A percentile compares a stretch with the other conserved stretches of the same genome.
These are phyloP conservation scores for Macrostomum lignano DNA, from an alignment of 1,140 invertebrate genomes.

Conservation along the genomic window DNA sequence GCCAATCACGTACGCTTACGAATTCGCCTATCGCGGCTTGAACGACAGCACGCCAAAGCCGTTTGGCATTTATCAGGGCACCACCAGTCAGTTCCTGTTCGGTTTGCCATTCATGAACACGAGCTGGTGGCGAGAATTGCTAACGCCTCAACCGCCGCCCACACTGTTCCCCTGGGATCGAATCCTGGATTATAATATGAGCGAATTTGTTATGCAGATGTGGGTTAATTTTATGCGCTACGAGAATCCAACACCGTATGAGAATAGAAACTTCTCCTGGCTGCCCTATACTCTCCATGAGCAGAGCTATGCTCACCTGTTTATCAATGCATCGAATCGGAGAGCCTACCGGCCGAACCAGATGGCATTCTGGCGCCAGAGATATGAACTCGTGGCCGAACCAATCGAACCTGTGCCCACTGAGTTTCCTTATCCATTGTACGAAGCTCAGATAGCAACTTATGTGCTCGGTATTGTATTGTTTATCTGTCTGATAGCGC, in stretches of 20 bases:
- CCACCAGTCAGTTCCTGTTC: neutral
- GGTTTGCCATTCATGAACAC: conserved; percentile 2
- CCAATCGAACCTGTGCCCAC: neutral
- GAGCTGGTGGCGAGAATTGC: neutral
- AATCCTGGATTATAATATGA: conserved; percentile 4
- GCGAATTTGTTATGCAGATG: conserved; percentile 1
- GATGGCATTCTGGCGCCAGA: conserved; percentile 1
- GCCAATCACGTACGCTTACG: neutral
- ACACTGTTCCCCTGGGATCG: no score
- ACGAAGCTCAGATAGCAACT: no score
- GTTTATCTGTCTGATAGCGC: no score
- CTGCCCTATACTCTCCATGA: neutral
- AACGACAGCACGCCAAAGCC: conserved; percentile 1
- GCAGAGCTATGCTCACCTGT: conserved; percentile 2
- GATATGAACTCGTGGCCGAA: conserved; percentile 3
- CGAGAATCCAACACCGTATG: conserved; percentile 3
- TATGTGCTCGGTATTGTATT: no score
- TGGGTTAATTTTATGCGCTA: conserved; percentile 3
- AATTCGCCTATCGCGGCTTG: conserved; percentile 1
- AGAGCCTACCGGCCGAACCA: neutral
- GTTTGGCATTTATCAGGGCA: conserved; percentile 3
- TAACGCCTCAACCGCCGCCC: neutral
- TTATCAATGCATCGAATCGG: conserved; percentile 1
- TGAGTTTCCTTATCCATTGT: neutral
- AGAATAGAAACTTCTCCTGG: conserved; percentile 3